Conservation (phyloP, 2,113 vertebrate species). For the Tauraco erythrolophus region DNA sequence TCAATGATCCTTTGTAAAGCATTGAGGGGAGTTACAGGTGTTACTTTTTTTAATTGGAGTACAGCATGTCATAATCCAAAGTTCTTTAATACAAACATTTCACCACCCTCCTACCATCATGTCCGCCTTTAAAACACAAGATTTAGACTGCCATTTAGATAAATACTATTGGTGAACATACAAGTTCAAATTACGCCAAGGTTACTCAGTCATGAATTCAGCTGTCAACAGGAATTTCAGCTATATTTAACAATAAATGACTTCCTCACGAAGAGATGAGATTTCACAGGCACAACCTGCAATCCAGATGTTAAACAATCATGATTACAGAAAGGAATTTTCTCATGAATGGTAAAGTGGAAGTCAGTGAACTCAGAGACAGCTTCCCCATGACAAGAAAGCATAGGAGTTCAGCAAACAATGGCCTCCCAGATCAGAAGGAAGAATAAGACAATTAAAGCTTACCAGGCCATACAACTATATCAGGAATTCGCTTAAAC, state of each 20-base stretch:
- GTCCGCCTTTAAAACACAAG: background rate
- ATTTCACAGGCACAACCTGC: background rate
- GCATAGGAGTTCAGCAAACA: background rate
- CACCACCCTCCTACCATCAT: background rate
- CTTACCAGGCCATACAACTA: conserved; percentile 97
- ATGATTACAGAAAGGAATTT: no score
- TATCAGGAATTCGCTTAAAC: conserved; percentile 91
- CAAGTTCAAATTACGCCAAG: background rate
- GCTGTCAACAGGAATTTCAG: background rate
- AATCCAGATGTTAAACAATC: background rate
- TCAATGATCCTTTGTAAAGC: background rate
- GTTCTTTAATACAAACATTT: background rate
- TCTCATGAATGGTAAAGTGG: no score
- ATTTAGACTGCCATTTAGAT: background rate
- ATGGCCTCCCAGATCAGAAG: background rate
- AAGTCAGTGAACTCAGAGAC: background rate
- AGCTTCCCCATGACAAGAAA: background rate
- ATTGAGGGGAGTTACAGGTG: background rate
- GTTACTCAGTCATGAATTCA: background rate
- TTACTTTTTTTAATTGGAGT: background rate
- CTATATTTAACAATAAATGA: background rate
- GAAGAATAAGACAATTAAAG: background rate
- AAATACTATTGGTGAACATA: background rate
- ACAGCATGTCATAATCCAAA: background rate
- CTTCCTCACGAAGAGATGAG: background rate